Conservation (phyloP, 64 coral and sea anemone genomes). For the Montipora sp. region DNA sequence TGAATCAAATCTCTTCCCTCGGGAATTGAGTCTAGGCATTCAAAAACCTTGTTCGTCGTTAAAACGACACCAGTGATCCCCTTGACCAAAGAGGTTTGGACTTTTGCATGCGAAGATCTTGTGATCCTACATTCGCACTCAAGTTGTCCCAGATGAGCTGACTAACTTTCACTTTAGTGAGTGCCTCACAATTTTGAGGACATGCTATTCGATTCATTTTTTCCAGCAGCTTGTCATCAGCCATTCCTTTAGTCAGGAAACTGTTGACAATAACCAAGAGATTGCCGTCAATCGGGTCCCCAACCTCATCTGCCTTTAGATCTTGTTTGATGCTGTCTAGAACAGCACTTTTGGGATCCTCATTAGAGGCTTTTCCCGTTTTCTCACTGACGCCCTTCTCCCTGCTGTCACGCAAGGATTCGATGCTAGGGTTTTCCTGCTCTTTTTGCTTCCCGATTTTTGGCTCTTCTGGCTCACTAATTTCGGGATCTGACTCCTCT, state of each 20-base stretch:
- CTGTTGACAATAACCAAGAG: slow-evolving; percentile 18
- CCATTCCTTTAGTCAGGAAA: slow-evolving; percentile 8
- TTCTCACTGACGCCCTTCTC: neutral
- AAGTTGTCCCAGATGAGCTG: slow-evolving; percentile 43
- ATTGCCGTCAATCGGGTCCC: slow-evolving; percentile 13
- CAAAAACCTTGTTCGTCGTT: neutral
- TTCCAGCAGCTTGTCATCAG: slow-evolving; percentile 4
- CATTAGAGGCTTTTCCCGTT: neutral
- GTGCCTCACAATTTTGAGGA: neutral
- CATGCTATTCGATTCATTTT: neutral
- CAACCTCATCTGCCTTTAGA: slow-evolving; percentile 39
- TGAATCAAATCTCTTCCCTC: slow-evolving; percentile 30
- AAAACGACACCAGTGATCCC: slow-evolving; percentile 20
- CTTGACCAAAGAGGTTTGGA: slow-evolving; percentile 35
- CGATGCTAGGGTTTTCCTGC: neutral
- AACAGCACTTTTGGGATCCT: neutral
- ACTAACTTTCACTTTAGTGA: slow-evolving; percentile 42
- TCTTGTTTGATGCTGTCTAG: slow-evolving; percentile 58
- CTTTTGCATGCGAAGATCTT: slow-evolving; percentile 46
- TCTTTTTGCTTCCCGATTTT: neutral
- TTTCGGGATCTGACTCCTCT: neutral
- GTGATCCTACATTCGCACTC: slow-evolving; percentile 32
- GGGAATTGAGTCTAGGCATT: neutral
- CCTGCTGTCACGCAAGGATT: neutral
- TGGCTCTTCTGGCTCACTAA: slow-evolving; percentile 8